Evolutionary conservation across 37 sponge, comb jelly and placozoan species (phyloP).

Genomic region (Amphimedon queenslandica): DNA sequence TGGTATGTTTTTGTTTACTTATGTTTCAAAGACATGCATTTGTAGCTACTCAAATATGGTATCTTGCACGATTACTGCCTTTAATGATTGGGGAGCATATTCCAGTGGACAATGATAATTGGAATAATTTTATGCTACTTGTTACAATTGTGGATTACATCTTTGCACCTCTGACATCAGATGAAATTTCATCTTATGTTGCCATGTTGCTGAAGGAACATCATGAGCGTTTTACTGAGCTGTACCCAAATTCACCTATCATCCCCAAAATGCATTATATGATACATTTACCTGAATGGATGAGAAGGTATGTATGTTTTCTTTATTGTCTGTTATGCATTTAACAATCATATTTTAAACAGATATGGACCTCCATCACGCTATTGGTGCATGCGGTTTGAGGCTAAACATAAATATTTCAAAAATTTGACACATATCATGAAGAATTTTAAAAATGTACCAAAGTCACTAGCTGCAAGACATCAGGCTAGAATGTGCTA

Average conservation of each 20-base stretch:
- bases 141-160: slow-evolving; percentile 52
- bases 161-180: slow-evolving; percentile 40
- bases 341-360: neutral
- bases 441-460: slow-evolving; percentile 36
- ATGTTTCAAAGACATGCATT: neutral
- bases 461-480: slow-evolving; percentile 42
- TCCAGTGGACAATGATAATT: slow-evolving; percentile 26
- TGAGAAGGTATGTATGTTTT: neutral
- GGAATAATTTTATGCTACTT: slow-evolving; percentile 45
- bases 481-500: slow-evolving; percentile 50
- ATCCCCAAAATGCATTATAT: slow-evolving; percentile 4
- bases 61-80: slow-evolving; percentile 52
- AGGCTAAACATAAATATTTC: slow-evolving; percentile 57
- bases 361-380: slow-evolving; percentile 60
- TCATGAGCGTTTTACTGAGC: slow-evolving; percentile 9
- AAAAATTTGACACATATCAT: slow-evolving; percentile 21
- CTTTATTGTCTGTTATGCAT: neutral
- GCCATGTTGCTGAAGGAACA: slow-evolving; percentile 18
- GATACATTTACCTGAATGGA: slow-evolving; percentile 6
- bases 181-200: slow-evolving; percentile 25
- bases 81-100: slow-evolving; percentile 53
- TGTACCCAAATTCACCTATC: neutral
- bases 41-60: slow-evolving; percentile 69
- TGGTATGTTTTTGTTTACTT: slow-evolving; percentile 11
- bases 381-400: slow-evolving; percentile 69